Evolutionary conservation across 2,797 vertebrate genomes (phyloP).

Genomic region (Sebastes goodei): DNA sequence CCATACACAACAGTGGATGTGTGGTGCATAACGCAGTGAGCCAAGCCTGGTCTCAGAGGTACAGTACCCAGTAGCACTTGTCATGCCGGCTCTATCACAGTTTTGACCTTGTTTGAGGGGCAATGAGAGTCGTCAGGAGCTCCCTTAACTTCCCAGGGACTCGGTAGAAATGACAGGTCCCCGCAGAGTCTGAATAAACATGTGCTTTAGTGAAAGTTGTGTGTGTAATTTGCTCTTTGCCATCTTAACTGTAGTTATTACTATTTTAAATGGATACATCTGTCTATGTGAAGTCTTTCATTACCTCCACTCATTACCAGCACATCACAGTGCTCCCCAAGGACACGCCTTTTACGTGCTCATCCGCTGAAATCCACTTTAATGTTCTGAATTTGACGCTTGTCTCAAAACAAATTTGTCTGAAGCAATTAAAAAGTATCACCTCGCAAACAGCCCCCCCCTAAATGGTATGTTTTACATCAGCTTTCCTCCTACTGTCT

Average conservation of each 20-base stretch:
- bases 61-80: constrained; percentile 58
- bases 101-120: constrained; percentile 82
- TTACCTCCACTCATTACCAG: constrained; percentile 87
- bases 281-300: constrained; percentile 88
- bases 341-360: constrained; percentile 85
- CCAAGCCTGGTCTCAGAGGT: constrained; percentile 59
- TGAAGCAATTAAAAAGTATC: constrained; percentile 87
- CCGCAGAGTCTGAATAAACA: constrained; percentile 80
- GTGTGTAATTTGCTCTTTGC: constrained; percentile 84
- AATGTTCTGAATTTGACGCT: constrained; percentile 81
- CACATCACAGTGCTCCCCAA: constrained; percentile 81
- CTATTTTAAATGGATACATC: constrained; percentile 89
- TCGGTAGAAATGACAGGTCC: constrained; percentile 76
- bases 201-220: constrained; percentile 80
- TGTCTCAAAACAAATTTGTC: constrained; percentile 87
- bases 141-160: constrained; percentile 70
- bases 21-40: neutral
- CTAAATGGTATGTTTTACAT: constrained; percentile 68
- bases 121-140: constrained; percentile 70
- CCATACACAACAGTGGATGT: constrained; percentile 25
- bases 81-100: constrained; percentile 70
- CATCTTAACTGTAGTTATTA: constrained; percentile 87
- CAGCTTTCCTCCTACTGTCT: constrained; percentile 53
- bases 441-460: constrained; percentile 75
- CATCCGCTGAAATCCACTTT: constrained; percentile 84